phyloP scores from a whole-genome alignment of 2,113 vertebrate species.

The Corythornis madagascariensis region DNA sequence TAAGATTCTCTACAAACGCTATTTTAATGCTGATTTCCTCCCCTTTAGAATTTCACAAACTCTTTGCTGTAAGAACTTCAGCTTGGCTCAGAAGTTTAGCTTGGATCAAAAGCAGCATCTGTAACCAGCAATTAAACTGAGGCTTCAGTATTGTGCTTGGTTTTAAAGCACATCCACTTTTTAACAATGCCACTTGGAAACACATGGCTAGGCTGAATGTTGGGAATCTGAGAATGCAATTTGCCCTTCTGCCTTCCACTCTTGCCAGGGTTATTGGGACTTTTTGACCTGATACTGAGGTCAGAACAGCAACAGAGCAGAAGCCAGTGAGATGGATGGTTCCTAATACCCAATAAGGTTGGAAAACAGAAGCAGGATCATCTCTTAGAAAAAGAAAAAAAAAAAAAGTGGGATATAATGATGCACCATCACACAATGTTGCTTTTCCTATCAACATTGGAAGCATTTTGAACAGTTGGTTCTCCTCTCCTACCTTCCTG shows the following conservation, averaged over 20 bases:
- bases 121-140: slow-evolving; percentile 48
- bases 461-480: background rate
- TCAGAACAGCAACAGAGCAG: background rate
- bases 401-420: background rate
- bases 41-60: slow-evolving; percentile 65
- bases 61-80: slow-evolving; percentile 58
- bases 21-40: slow-evolving; percentile 69
- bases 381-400: background rate
- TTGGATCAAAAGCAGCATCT: slow-evolving; percentile 62
- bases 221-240: background rate
- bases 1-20: slow-evolving; percentile 58
- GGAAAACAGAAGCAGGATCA: background rate
- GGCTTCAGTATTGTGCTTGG: background rate
- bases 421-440: background rate
- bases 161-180: background rate
- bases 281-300: background rate
- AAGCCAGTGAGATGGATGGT: background rate
- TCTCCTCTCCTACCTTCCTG: background rate
- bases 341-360: background rate
- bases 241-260: background rate
- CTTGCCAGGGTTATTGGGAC: background rate
- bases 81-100: slow-evolving; percentile 62
- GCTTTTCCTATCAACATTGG: background rate
- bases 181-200: background rate
- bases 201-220: background rate